Conservation (phyloP, 2,113 vertebrate species). For the Atrichornis clamosus region DNA sequence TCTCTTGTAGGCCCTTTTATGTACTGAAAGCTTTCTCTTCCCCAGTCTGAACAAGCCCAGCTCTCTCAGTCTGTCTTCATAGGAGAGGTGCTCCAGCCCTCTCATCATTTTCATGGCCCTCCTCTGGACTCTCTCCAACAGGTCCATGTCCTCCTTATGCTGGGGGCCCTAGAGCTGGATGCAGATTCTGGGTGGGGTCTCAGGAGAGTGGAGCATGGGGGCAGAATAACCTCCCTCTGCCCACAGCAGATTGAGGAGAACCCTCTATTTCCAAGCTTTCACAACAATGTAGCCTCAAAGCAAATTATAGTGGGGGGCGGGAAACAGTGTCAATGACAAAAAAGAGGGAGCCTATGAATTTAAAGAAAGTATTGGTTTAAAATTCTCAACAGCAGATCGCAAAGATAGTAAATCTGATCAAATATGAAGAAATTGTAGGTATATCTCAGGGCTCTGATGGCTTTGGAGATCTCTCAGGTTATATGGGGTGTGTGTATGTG, state of each 20-base stretch:
- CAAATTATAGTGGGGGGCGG: fast-evolving
- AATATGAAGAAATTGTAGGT: neutral
- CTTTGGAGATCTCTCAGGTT: neutral
- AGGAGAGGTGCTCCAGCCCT: neutral
- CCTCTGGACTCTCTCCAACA: neutral
- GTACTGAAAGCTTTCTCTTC: neutral
- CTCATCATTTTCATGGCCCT: neutral
- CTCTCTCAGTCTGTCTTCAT: neutral
- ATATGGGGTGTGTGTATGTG: neutral
- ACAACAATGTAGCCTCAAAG: neutral
- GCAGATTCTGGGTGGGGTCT: neutral
- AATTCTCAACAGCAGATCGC: neutral
- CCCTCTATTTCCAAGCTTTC: neutral
- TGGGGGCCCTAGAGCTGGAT: neutral
- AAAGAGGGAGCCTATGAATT: neutral
- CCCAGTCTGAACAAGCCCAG: neutral
- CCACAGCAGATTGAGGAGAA: neutral
- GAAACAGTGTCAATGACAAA: neutral
- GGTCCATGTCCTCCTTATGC: neutral
- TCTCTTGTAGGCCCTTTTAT: neutral
- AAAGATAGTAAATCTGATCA: neutral
- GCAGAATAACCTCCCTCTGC: neutral
- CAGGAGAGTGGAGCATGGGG: neutral
- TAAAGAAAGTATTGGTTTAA: neutral
- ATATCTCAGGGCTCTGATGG: neutral